phyloP scores from a whole-genome alignment of 2,113 vertebrate species.

The pig (Sus scrofa) region T2T-Sscrofa CM000817.6:164628001-164628500 shows the following conservation, averaged over 20 bases:
- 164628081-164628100: neutral
- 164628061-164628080: neutral
- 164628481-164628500: slow-evolving; percentile 28
- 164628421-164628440: slow-evolving; percentile 15
- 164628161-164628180: neutral
- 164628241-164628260: neutral
- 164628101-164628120: neutral
- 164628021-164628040: neutral
- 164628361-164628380: slow-evolving; percentile 11
- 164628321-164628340: neutral
- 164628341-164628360: neutral
- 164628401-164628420: slow-evolving; percentile 19
- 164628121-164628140: neutral
- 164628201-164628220: slow-evolving; percentile 44
- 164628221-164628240: neutral
- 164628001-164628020: neutral
- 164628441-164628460: neutral
- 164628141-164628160: neutral
- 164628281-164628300: neutral
- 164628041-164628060: neutral
- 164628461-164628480: neutral
- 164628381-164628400: neutral
- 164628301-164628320: neutral
- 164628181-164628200: neutral
- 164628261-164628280: neutral